Evolutionary conservation across 2,888 invertebrate species (phyloP).

Genomic region (Acanthosepion esculentum): DNA sequence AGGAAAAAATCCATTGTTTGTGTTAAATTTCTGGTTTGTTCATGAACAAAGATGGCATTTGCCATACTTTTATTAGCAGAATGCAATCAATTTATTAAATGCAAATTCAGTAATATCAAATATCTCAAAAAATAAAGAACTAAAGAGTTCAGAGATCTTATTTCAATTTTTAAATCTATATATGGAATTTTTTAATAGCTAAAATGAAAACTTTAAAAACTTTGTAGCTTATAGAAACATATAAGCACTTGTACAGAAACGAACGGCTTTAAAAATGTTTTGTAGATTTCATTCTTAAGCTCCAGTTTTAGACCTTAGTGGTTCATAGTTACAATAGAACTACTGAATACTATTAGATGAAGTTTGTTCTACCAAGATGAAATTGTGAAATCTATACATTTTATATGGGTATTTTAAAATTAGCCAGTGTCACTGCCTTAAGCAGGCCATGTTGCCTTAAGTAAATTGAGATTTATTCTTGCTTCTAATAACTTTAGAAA

Average conservation of each 20-base stretch:
- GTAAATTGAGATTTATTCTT: background rate
- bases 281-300: background rate
- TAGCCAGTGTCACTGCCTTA: slow-evolving; percentile 33
- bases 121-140: background rate
- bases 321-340: background rate
- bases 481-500: background rate
- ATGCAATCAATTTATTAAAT: background rate
- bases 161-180: background rate
- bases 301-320: background rate
- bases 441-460: slow-evolving; percentile 1
- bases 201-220: background rate
- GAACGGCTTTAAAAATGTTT: background rate
- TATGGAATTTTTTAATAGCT: no score
- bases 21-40: slow-evolving; percentile 1
- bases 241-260: background rate
- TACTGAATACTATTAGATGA: background rate
- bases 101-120: background rate
- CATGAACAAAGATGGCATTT: background rate
- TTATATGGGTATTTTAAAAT: background rate
- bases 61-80: background rate
- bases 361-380: background rate
- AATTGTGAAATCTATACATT: background rate
- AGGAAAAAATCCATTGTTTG: slow-evolving; percentile 24
- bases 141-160: background rate
- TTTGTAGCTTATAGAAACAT: background rate